Base-by-base conservation (phyloP, 2,113 vertebrate genomes). In the Brachyhypopomus gauderio region DNA sequence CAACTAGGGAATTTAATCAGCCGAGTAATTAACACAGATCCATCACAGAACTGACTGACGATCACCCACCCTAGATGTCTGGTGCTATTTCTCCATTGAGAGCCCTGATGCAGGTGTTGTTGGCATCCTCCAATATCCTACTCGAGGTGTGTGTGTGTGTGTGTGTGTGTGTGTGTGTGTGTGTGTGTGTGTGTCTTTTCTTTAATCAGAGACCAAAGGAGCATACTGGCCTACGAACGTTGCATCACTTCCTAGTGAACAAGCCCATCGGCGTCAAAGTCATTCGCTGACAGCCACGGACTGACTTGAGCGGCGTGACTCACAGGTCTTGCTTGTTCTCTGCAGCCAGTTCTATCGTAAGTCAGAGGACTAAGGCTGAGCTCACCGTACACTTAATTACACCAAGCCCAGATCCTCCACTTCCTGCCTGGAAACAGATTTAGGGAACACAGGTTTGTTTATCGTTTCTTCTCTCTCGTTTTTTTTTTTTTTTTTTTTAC, bases 231-330 rank as follows among this genome's bases (percentile, higher is more conserved):
- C 85, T 89, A 82, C 82, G 90, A 91, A 90, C 92, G 88, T 90
- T 88, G 88, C 90, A 92, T 92, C 87, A 92, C 92, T 90, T 92
- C 88, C 83, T 86, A 90, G 92, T 84, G 79, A 92, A 89, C 80
- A 27, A 82, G 87, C 56, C 72, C 80, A 79, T 59, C 80, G 77
- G 81, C 86, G 89, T 89, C 41, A 93, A 92, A 92, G 85, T 74
- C 87, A 30, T 89, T 88, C 77, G 86, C 88, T 89, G 89, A 91
- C 87, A 91, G 89, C 90, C 91, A 87, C 73, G 38, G 89, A 88
- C 80, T 86, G 90, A 89, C 89, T 88, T 84, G 82, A 86, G 77
- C 59, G 30, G 81, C 86, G 86, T 93, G 90, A 92, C 88, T 92
- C 90, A 92, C 80, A 52, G 0, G 80, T 88, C 89, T 87, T 89